Evolutionary conservation across 2,888 invertebrate genomes (phyloP).

Genomic region (Papilio elwesi): DNA sequence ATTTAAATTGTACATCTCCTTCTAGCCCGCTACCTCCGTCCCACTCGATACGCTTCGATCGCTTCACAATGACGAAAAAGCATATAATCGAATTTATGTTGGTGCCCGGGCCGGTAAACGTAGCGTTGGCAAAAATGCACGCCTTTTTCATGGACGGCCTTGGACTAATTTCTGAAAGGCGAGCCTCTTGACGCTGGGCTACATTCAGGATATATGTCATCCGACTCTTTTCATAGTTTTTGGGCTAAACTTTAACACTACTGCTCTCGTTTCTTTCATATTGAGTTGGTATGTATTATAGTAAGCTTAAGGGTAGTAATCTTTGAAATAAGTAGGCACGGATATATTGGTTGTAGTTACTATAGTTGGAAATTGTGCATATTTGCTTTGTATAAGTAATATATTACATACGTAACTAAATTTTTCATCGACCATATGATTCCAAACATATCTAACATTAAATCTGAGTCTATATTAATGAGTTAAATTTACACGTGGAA

Average conservation of each 20-base stretch:
- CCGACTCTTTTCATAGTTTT: slow-evolving; percentile 25
- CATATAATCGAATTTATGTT: slow-evolving; percentile 82
- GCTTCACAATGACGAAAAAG: slow-evolving; percentile 80
- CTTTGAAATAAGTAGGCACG: neutral
- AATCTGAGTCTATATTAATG: too few species aligned
- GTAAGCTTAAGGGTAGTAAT: neutral
- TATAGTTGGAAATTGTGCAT: too few species aligned
- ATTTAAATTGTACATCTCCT: slow-evolving; percentile 46
- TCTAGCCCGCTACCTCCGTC: slow-evolving; percentile 59
- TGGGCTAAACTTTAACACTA: slow-evolving; percentile 17
- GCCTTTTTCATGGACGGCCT: slow-evolving; percentile 54
- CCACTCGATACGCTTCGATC: slow-evolving; percentile 75
- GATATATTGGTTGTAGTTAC: neutral
- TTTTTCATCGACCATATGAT: too few species aligned
- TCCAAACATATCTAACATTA: too few species aligned
- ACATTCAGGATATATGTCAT: slow-evolving; percentile 39
- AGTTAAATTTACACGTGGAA: too few species aligned
- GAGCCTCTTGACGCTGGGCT: slow-evolving; percentile 38
- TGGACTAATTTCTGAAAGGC: slow-evolving; percentile 53
- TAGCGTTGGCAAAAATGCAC: slow-evolving; percentile 60
- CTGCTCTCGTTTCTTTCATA: slow-evolving; percentile 12
- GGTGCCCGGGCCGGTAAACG: slow-evolving; percentile 55
- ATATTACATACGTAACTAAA: too few species aligned
- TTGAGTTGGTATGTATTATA: slow-evolving; percentile 1
- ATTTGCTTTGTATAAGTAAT: too few species aligned